Base-by-base conservation (phyloP, 2,113 vertebrate genomes). In the Nannobrachium achirus region DNA sequence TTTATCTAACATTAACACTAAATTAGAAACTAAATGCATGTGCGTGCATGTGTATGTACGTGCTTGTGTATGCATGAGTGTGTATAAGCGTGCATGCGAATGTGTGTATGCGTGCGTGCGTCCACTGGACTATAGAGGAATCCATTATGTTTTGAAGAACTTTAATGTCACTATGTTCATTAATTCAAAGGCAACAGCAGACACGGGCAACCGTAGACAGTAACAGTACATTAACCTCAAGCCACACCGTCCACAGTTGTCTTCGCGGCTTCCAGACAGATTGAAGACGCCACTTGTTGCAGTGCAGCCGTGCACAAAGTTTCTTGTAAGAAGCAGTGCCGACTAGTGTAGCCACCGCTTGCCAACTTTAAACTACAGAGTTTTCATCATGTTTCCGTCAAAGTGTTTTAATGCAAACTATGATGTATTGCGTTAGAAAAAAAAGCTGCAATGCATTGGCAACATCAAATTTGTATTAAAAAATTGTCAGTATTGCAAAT, bases 1-100 rank as follows among this genome's bases (percentile, higher is more conserved):
- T 56, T n/a, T 56, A 56, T 20, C 53, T 56, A 56, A 39, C 33
- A 56, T 56, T 62, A 45, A 48, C 44, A 38, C 42, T 16, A n/a
- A 44, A 57, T 67, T 15, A 67, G 65, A 48, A 56, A 56, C 53
- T 48, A 20, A 9, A 46, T 13, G 11, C 10, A 14, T 41, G 38
- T 7, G 1, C 1, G 40, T 14, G 8, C 33, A 19, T 25, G 10
- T 46, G 16, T 45, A n/a, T 44, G 2, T 11, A 9, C 6, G 16
- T 45, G 11, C 11, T 16, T 45, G 41, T 7, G 42, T 8, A 3
- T 8, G 19, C 20, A n/a, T 8, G 20, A 1, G 46, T 19, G 13
- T 4, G 20, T 25, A 4, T 4, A 4, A 2, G 20, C 20, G 20
- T 25, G 20, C 20, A 4, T 25, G 20, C 3, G 40, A 7, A 1